Evolutionary conservation across 2,797 vertebrate genomes (phyloP), one percentile per base, ranked within the genome.

Genomic region (Macrochelys suwanniensis): DNA sequence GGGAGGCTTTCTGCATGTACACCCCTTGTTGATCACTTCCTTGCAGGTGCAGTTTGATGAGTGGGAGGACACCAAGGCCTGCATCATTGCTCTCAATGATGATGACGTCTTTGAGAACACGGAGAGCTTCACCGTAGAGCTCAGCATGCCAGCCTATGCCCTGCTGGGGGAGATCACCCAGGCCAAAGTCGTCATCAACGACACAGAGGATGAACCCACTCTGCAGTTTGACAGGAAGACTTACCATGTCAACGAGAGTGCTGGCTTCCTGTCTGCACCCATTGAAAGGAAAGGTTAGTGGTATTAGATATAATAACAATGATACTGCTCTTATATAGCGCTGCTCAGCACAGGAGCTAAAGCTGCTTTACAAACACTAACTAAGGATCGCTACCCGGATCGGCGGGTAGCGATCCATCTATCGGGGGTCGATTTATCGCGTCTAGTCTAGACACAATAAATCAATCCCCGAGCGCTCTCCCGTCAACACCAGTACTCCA

Each of bases 1-100:
- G 2, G 23, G 50, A 26, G 1, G 54, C 19, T 19, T 37, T 37
- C 10, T 23, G 65, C 7, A 12, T 2, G 6, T 61, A 15, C 45
- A 68, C 49, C 42, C 28, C 11, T 92, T 3, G 13, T 79, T 68
- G 21, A 88, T 90, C 86, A 31, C 26, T n/a, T 45, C 53, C 19
- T 49, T 82, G 37, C 97, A 99, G 99, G 99, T 99, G 3, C 99
- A 99, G 98, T 99, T 99, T 56, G 99, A 99, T 80, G 99, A 99
- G 93, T 97, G 98, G 19, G 99, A 99, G 96, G 99, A 99, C 97
- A 98, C 98, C 80, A 99, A 99, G 96, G 98, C 99, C 89, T 99
- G 99, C 98, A 99, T 98, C 96, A 98, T 99, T 1, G 3, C 98
- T 90, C 98, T 99, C 84, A 99, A 99, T 0, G 99, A 99, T 0